Base-by-base conservation (phyloP, 2,113 vertebrate genomes). In the Panthera tigris region DNA sequence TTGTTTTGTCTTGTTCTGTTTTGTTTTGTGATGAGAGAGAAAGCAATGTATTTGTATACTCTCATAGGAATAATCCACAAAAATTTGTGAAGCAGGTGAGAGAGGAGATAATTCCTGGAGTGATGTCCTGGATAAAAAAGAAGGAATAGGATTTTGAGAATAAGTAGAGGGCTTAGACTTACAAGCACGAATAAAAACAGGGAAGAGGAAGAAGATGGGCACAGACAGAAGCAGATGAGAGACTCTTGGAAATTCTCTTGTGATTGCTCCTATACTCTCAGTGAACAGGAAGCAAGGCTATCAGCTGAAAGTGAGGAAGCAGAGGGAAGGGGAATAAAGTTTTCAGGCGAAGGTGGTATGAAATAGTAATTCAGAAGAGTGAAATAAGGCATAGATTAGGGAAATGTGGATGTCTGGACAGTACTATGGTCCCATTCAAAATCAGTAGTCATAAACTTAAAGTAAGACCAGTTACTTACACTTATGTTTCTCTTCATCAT, bases 321-420 rank as follows among this genome's bases (percentile, higher is more conserved):
- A 25, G 27, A 95, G 27, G 21, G 80, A 94, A 31, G 94, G 27
- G 21, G 74, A 94, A 45, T 91, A 89, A 74, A 50, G 21, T 95
- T 95, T 91, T 94, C 63, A 57, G 71, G 83, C 73, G 88, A 97
- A 92, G 71, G 94, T 33, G 41, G 4, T 76, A 4, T n/a, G 21
- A 94, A 95, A 76, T 3, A 89, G 39, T 92, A 94, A 80, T 81
- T 92, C 92, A 89, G 39, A 96, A 94, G 69, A 94, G 11, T 80
- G 25, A 83, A 94, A 89, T 31, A 79, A 65, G 15, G n/a, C 39
- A 92, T 1, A 65, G 68, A 87, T 19, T 63, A 69, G 61, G 29
- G 29, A 87, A 68, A 81, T 29, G 19, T 25, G 36, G 55, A 36
- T 69, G 18, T 69, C 31, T 63, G 33, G 39, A 78, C 33, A 94